Percentiles rank a stretch among this genome's conserved stretches.
These are phyloP conservation scores for Scaptomyza montana DNA, from an alignment of 1,140 invertebrate species.

Conservation along the genomic window DNA sequence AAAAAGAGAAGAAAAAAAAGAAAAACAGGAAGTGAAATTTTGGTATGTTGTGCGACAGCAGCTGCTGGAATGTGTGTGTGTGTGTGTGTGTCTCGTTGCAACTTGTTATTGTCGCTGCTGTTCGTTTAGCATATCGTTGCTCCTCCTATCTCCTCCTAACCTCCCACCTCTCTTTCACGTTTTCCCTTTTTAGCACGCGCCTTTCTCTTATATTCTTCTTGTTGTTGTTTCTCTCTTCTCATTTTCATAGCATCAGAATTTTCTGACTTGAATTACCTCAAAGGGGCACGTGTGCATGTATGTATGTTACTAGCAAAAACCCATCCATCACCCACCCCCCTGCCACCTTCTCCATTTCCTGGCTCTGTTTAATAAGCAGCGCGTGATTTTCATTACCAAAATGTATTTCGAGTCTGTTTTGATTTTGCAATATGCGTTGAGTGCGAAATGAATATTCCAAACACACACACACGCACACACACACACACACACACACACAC, in stretches of 20 bases:
- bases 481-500: too few species aligned
- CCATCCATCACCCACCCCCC: too few species aligned
- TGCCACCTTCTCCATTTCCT: conserved; percentile 6
- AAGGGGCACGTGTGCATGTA: conserved; percentile 66
- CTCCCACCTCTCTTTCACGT: neutral
- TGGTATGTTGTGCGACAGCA: conserved; percentile 42
- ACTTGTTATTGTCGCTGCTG: conserved; percentile 9
- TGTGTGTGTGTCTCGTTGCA: conserved; percentile 15
- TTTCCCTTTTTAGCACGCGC: neutral
- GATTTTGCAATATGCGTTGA: conserved; percentile 70
- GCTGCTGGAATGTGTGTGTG: conserved; percentile 10
- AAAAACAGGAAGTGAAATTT: conserved; percentile 59
- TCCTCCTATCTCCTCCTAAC: neutral
- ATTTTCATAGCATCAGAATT: conserved; percentile 45
- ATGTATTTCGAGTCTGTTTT: conserved; percentile 64
- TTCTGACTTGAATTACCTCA: conserved; percentile 62
- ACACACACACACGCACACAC: conserved; percentile 28
- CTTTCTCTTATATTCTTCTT: neutral
- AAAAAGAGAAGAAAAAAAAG: conserved; percentile 19
- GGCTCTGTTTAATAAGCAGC: conserved; percentile 72
- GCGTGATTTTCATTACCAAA: conserved; percentile 78
- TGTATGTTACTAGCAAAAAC: conserved; percentile 39
- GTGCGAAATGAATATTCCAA: conserved; percentile 62
- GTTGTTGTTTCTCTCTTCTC: conserved; percentile 22
- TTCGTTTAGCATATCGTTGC: conserved; percentile 5